Evolutionary conservation across 2,888 invertebrate species (phyloP).

Genomic region (Hydrotaea diabolus): DNA sequence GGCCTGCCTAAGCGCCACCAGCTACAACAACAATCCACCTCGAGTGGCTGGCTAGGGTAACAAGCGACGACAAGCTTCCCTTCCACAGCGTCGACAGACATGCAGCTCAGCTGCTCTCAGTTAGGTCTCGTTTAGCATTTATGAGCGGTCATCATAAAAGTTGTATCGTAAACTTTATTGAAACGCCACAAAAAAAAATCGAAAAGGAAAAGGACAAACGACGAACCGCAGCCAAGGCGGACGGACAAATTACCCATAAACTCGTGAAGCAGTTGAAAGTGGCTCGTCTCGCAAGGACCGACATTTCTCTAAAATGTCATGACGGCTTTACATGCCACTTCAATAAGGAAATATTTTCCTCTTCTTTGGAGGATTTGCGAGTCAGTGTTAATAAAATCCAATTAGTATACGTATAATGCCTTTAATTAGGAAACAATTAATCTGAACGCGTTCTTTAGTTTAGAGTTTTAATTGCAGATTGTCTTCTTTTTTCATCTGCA

Average conservation of each 20-base stretch:
- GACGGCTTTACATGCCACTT: slow-evolving; percentile 23
- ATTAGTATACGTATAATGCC: slow-evolving; percentile 54
- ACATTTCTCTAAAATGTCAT: slow-evolving; percentile 12
- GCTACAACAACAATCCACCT: slow-evolving; percentile 53
- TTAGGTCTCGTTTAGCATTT: slow-evolving; percentile 52
- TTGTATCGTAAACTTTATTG: slow-evolving; percentile 65
- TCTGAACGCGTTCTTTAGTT: neutral
- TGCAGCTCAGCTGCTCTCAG: neutral
- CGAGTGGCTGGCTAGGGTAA: slow-evolving; percentile 42
- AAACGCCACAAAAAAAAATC: slow-evolving; percentile 14
- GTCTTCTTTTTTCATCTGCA: too few species aligned
- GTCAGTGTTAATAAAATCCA: slow-evolving; percentile 55
- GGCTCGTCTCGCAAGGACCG: neutral
- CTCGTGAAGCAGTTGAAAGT: slow-evolving; percentile 51
- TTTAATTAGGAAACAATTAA: slow-evolving; percentile 9
- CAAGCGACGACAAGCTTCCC: slow-evolving; percentile 27
- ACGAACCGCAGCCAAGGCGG: slow-evolving; percentile 40
- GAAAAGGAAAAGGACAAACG: slow-evolving; percentile 4
- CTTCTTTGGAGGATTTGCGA: neutral
- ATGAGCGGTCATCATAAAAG: slow-evolving; percentile 64
- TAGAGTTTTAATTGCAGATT: neutral
- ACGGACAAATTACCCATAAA: slow-evolving; percentile 69
- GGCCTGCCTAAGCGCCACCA: slow-evolving; percentile 71
- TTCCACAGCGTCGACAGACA: slow-evolving; percentile 12
- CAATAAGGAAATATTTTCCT: slow-evolving; percentile 56